Conservation (phyloP, 2,113 vertebrate genomes). For the Antechinus stuartii region DNA sequence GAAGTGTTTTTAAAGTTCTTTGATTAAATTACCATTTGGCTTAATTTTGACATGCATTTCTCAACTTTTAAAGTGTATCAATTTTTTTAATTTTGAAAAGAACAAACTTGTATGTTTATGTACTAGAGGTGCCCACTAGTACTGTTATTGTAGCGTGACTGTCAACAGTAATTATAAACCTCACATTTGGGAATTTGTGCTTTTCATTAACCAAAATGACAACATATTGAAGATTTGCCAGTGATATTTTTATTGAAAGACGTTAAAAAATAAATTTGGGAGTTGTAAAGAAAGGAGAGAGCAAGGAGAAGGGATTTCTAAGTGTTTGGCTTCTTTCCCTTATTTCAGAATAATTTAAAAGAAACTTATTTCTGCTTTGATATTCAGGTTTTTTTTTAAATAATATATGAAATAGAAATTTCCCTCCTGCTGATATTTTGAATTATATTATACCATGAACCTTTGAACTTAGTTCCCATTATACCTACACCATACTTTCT, state of each 20-base stretch:
- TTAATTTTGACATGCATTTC: conserved; percentile 72
- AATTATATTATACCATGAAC: not conserved
- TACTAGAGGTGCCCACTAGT: conserved; percentile 36
- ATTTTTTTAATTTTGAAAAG: conserved; percentile 56
- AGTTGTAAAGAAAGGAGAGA: not conserved
- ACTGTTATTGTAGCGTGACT: conserved; percentile 20
- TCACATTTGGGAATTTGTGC: not conserved
- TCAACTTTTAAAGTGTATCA: conserved; percentile 68
- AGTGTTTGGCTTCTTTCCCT: not conserved
- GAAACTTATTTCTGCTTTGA: conserved; percentile 18
- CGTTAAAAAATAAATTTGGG: not conserved
- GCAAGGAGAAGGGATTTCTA: not conserved
- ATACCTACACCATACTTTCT: not conserved
- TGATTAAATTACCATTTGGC: conserved; percentile 70
- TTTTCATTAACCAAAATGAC: conserved; percentile 6
- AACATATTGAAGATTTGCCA: not conserved
- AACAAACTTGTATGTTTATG: not conserved
- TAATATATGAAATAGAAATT: not conserved
- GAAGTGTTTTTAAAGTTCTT: conserved; percentile 75
- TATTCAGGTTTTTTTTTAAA: not conserved
- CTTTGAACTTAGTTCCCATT: not conserved
- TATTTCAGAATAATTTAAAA: conserved; percentile 35
- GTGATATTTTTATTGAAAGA: not conserved
- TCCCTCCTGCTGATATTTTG: not conserved
- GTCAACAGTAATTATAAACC: conserved; percentile 39